Conservation (phyloP, 2,888 invertebrate species). For the Stenotaenia linearis region DNA sequence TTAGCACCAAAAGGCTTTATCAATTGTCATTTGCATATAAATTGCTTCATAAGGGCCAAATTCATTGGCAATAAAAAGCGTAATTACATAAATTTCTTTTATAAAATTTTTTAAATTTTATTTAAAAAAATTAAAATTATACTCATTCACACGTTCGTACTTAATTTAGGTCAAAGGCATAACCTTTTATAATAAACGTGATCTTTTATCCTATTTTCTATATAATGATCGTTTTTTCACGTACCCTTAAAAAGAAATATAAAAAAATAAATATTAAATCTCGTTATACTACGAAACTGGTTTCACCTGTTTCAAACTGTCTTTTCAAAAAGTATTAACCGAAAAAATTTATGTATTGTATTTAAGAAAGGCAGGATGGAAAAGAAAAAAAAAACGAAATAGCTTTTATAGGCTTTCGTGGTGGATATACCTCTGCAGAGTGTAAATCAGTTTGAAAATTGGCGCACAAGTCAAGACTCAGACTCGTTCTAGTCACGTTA, state of each 20-base stretch:
- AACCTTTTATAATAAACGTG: not conserved
- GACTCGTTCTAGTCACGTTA: constrained; percentile 11
- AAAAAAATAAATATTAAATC: not conserved
- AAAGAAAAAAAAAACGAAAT: not conserved
- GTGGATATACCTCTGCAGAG: not conserved
- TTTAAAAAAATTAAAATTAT: not conserved
- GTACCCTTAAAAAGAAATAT: not conserved
- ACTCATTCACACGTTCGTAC: not conserved
- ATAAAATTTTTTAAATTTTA: not conserved
- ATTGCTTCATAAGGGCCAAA: not conserved
- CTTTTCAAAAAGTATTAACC: not conserved
- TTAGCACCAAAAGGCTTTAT: constrained; percentile 1
- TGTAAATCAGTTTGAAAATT: constrained; percentile 23
- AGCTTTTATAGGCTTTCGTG: not conserved
- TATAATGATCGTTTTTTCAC: not conserved
- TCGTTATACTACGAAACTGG: not conserved
- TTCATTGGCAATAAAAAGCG: not conserved
- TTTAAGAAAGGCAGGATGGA: not conserved
- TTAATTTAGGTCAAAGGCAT: not conserved
- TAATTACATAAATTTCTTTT: not conserved
- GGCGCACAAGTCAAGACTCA: constrained; percentile 3
- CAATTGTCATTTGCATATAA: not conserved
- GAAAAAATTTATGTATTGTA: not conserved
- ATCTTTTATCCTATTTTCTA: not conserved
- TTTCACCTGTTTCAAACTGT: constrained; percentile 4